phyloP scores from a whole-genome alignment of 2,888 invertebrate species.

The Rotaria macrura region DNA sequence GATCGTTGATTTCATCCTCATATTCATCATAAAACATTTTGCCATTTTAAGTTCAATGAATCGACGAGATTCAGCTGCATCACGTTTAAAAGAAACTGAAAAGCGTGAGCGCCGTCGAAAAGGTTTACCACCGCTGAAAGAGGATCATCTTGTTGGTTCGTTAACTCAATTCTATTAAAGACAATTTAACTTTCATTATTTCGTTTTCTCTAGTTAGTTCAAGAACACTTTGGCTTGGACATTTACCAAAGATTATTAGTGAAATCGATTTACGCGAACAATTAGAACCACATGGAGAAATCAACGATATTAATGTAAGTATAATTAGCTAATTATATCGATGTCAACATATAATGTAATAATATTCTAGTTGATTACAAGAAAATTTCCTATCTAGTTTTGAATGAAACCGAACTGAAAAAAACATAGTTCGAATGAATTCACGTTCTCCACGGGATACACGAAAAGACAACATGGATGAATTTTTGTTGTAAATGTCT shows the following conservation, averaged over 20 bases:
- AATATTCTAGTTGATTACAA: no score
- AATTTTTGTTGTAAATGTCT: no score
- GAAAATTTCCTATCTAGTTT: no score
- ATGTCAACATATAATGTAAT: no score
- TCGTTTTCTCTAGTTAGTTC: slow-evolving; percentile 20
- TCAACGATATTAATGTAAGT: neutral
- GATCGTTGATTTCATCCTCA: no score
- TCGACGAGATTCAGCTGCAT: neutral
- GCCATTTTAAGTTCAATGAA: neutral
- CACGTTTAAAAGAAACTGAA: slow-evolving; percentile 27
- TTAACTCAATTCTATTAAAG: neutral
- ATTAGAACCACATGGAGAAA: slow-evolving; percentile 17
- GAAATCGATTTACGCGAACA: slow-evolving; percentile 19
- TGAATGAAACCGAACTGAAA: no score
- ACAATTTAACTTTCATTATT: neutral
- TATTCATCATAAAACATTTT: no score
- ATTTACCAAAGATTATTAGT: slow-evolving; percentile 28
- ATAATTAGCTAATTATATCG: neutral
- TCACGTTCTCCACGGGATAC: no score
- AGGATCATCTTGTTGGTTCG: slow-evolving; percentile 23
- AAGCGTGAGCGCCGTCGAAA: slow-evolving; percentile 17
- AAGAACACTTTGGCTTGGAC: slow-evolving; percentile 31
- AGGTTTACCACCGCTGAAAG: slow-evolving; percentile 23
- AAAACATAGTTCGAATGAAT: no score
- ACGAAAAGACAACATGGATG: no score